Evolutionary conservation across 2,113 vertebrate species (phyloP).

Genomic region (Apteryx owenii): DNA sequence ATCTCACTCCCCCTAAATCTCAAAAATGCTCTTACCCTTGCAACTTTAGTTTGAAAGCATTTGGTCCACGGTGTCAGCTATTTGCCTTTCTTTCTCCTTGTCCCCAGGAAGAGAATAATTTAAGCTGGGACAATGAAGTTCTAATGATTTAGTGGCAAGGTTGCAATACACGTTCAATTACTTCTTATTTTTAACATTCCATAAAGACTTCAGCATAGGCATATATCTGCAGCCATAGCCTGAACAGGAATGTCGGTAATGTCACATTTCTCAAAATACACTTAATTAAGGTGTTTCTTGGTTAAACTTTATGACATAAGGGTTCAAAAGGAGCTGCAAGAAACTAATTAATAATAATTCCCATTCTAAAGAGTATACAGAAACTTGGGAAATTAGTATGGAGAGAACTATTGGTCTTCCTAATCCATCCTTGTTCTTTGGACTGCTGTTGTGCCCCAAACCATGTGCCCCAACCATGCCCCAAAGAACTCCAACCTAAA

Average conservation of each 20-base stretch:
- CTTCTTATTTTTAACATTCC: not conserved
- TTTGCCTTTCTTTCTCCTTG: not conserved
- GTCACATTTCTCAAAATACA: not conserved
- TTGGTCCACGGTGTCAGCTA: not conserved
- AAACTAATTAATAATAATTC: slow-evolving; percentile 21
- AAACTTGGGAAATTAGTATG: slow-evolving; percentile 39
- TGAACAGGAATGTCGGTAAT: not conserved
- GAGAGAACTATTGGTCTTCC: not conserved
- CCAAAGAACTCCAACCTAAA: slow-evolving; percentile 20
- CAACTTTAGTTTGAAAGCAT: not conserved
- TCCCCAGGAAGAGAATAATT: not conserved
- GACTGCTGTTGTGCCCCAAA: not conserved
- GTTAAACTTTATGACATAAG: not conserved
- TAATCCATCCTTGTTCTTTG: slow-evolving; percentile 34
- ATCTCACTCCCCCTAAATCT: not conserved
- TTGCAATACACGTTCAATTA: not conserved
- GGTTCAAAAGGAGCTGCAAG: slow-evolving; percentile 12
- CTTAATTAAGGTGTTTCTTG: slow-evolving; percentile 18
- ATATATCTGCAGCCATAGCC: accelerated
- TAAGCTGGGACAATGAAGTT: not conserved
- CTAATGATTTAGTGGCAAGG: not conserved
- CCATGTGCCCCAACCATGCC: not conserved
- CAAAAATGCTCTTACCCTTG: not conserved
- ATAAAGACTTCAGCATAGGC: not conserved
- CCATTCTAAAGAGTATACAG: not conserved